Base-by-base conservation (phyloP, 2,888 invertebrate species). In the Rapana venosa region DNA sequence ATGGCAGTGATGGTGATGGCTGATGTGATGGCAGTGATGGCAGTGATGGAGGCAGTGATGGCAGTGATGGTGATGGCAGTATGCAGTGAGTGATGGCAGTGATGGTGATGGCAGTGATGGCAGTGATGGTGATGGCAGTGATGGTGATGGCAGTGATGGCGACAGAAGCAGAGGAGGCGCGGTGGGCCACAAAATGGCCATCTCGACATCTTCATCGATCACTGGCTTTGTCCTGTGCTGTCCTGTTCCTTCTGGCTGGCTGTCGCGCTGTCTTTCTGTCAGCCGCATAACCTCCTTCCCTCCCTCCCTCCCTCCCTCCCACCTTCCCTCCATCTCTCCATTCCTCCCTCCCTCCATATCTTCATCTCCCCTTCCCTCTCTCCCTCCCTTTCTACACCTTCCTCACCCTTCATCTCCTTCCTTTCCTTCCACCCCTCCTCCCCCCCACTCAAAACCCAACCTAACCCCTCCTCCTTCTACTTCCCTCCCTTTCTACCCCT, bases 171-270 rank as follows among this genome's bases (percentile, higher is more conserved):
- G n/a, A 61, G 61, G 61, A 22, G 22, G 15, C 15, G n/a, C n/a
- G n/a, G n/a, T n/a, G 15, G 22, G 22, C 15, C 22, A 74, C 11
- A 74, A n/a, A n/a, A 8, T 74, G n/a, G 74, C 74, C 74, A 74
- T 74, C 74, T 74, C 74, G 74, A 74, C 74, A n/a, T 74, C 74
- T 26, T 74, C 74, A 74, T 74, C 74, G 74, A 74, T 74, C 74
- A 26, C 47, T 6, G n/a, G n/a, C n/a, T n/a, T 74, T 74, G 74
- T 74, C 74, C 26, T 74, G 74, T 74, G 26, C 74, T 74, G 74
- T 74, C 74, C 26, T 74, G 74, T 74, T 74, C 74, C 74, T 70
- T 22, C 70, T n/a, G 22, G n/a, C 13, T n/a, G 4, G 11, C 74
- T 74, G 47, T 13, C n/a, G 26, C 74, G 74, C 74, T 47, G n/a